These are phyloP conservation scores for Caenorhabditis sinica DNA, from an alignment of 2,888 invertebrate species.

Conservation along the genomic window DNA sequence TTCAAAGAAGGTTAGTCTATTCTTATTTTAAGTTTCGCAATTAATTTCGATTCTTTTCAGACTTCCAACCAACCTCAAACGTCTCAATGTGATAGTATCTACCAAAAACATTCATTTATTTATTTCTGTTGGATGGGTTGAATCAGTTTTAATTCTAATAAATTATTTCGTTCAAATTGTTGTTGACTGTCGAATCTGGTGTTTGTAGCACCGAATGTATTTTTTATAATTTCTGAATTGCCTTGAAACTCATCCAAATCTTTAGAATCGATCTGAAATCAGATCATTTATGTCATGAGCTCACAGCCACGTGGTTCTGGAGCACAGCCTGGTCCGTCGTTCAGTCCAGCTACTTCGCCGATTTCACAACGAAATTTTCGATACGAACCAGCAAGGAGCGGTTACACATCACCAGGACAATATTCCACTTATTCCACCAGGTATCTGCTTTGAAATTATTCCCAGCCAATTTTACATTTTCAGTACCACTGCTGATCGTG, in stretches of 20 bases:
- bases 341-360: slow-evolving; percentile 56
- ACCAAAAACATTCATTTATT: slow-evolving; percentile 26
- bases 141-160: slow-evolving; percentile 50
- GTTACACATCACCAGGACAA: slow-evolving; percentile 81
- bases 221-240: not conserved
- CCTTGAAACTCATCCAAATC: not conserved
- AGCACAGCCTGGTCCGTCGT: slow-evolving; percentile 71
- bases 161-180: slow-evolving; percentile 30
- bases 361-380: slow-evolving; percentile 59
- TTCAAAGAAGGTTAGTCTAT: slow-evolving; percentile 3
- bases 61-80: not conserved
- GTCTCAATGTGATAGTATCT: slow-evolving; percentile 39
- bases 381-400: slow-evolving; percentile 73
- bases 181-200: not conserved
- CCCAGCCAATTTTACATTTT: slow-evolving; percentile 6
- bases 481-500: slow-evolving; percentile 70
- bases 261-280: slow-evolving; percentile 10
- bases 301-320: slow-evolving; percentile 57
- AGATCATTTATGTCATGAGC: slow-evolving; percentile 59
- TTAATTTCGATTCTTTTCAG: slow-evolving; percentile 15
- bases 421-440: slow-evolving; percentile 74
- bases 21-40: not conserved
- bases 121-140: slow-evolving; percentile 42
- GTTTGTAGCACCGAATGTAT: slow-evolving; percentile 25
- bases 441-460: slow-evolving; percentile 16